Evolutionary conservation across 2,888 invertebrate genomes (phyloP).

Genomic region (Cynaeus angustus): DNA sequence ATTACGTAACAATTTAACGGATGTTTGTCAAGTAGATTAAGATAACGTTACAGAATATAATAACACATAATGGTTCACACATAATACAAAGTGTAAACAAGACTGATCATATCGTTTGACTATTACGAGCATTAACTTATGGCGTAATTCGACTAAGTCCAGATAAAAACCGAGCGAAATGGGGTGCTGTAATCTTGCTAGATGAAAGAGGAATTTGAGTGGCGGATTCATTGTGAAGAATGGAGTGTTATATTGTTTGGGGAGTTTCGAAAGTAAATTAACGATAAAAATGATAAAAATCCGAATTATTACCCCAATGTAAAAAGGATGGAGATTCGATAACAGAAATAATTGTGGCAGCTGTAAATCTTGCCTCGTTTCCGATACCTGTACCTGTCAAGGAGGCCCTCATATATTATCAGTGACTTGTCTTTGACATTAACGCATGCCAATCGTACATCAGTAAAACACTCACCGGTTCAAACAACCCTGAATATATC

Average conservation of each 20-base stretch:
- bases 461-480: slow-evolving; percentile 47
- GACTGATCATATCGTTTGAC: slow-evolving; percentile 45
- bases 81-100: slow-evolving; percentile 56
- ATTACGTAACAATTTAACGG: slow-evolving; percentile 66
- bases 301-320: slow-evolving; percentile 32
- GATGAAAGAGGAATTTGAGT: slow-evolving; percentile 35
- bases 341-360: slow-evolving; percentile 64
- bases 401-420: slow-evolving; percentile 65
- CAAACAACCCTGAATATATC: slow-evolving; percentile 13
- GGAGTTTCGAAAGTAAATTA: slow-evolving; percentile 35
- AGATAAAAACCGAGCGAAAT: slow-evolving; percentile 41
- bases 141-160: slow-evolving; percentile 38
- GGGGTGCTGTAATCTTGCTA: slow-evolving; percentile 37
- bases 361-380: slow-evolving; percentile 65
- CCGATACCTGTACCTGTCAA: slow-evolving; percentile 67
- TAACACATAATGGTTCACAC: slow-evolving; percentile 56
- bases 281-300: slow-evolving; percentile 44
- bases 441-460: slow-evolving; percentile 64
- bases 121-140: slow-evolving; percentile 47
- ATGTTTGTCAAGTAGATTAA: slow-evolving; percentile 64
- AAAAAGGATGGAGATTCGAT: slow-evolving; percentile 18
- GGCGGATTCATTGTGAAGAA: slow-evolving; percentile 21
- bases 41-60: slow-evolving; percentile 62
- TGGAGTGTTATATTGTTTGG: slow-evolving; percentile 32
- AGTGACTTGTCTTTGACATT: slow-evolving; percentile 63